Evolutionary conservation across 2,797 vertebrate genomes (phyloP), one percentile per base, ranked within the genome.

Genomic region (Rhadinocentrus ornatus): DNA sequence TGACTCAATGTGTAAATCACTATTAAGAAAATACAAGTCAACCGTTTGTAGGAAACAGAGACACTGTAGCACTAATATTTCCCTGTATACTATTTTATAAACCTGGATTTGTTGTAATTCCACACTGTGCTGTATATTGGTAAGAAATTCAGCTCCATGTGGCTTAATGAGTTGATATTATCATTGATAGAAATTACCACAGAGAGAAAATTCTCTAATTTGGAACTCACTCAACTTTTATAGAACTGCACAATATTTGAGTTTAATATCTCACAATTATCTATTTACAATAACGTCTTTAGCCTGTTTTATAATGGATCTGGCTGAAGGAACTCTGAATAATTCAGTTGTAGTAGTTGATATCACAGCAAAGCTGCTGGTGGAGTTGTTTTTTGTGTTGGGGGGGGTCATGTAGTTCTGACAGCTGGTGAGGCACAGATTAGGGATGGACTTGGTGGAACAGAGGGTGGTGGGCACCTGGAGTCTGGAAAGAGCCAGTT

Each of bases 341-440:
- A 83, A 93, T 91, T 91, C 66, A 90, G 73, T 88, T 60, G 75
- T 88, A 58, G 72, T 71, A 66, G 77, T 73, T 74, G n/a, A 69
- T 76, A 62, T 76, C 76, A 50, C 67, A 73, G 62, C 31, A 10
- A 84, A 74, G 70, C 76, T 86, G 73, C 63, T 75, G 71, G 73
- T 77, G 69, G 68, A 55, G 66, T 22, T 78, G 78, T 62, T 84
- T 64, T 61, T 78, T 82, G 1, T 9, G 9, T 22, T 22, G 7
- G 22, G 22, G 64, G 76, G 69, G 78, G 83, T 85, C 85, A 88
- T 92, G 85, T 92, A 90, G 89, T 83, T 85, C 80, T 77, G 91
- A 91, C 93, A 94, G 92, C 92, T 94, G 93, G 87, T 88, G 78
- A 86, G 80, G 82, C 89, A 86, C 83, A 88, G 91, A 92, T 93